Base-by-base conservation (phyloP, 2,888 invertebrate species). In the Hecatera dysodea region DNA sequence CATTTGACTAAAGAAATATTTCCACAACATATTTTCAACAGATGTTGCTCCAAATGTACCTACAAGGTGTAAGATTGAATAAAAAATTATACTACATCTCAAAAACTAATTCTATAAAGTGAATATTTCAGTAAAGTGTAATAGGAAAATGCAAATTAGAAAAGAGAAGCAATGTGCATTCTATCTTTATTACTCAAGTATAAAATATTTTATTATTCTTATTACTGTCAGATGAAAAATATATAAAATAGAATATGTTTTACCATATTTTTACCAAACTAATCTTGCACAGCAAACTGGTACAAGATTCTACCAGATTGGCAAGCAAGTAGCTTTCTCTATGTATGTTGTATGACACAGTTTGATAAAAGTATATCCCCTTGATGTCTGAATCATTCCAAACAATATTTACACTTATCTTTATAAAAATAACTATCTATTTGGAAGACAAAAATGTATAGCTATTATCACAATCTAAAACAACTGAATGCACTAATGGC, bases 131-230 rank as follows among this genome's bases (percentile, higher is more conserved):
- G 46, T 69, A 81, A 64, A 68, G 79, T 86, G 82, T 78, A 50
- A 66, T 44, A 67, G 22, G 42, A 81, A 87, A 87, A 78, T 80
- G 90, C 90, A 89, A 90, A 86, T 80, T 56, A 89, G 77, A 75
- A 79, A 86, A 84, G 89, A 91, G 75, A 92, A 92, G 92, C 91
- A 75, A 75, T 86, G 92, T 91, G 91, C 90, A 89, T 86, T 86
- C 82, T 84, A 81, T 83, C 63, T 75, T 78, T 73, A 81, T 61
- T 80, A 82, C 73, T 81, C 48, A 71, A 67, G 60, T 46, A 67
- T 53, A 57, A 71, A 67, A 75, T 46, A 79, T 53, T 67, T 71
- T 33, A 44, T n/a, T 44, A 74, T 61, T 27, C 50, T 27, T 39
- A 72, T 72, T 53, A 50, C 57, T 66, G 53, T 29, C 42, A 66